These are phyloP conservation scores for Megaceryle torquata DNA, from an alignment of 2,113 vertebrate genomes.

Conservation along the genomic window DNA sequence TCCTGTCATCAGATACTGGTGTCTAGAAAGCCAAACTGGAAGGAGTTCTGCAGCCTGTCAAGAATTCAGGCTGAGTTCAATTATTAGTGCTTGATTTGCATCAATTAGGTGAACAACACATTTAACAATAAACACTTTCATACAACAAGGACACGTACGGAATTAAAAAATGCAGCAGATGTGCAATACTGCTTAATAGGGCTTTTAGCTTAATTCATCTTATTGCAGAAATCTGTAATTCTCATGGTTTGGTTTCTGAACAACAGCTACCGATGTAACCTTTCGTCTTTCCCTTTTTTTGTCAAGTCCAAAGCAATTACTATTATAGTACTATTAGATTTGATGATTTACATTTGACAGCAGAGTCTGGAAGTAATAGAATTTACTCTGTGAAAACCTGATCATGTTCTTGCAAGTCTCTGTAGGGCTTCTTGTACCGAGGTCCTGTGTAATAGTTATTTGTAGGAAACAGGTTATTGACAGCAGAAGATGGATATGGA, in stretches of 20 bases:
- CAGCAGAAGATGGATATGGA: neutral
- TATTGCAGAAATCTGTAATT: conserved; percentile 35
- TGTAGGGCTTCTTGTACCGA: neutral
- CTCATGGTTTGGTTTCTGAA: neutral
- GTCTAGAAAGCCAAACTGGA: neutral
- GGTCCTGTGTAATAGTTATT: neutral
- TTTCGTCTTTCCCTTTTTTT: neutral
- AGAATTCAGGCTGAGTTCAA: neutral
- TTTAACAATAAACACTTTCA: neutral
- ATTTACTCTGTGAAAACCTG: neutral
- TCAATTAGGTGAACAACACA: neutral
- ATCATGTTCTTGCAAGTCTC: neutral
- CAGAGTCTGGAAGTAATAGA: neutral
- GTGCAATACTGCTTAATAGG: conserved; percentile 26
- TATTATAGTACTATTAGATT: neutral
- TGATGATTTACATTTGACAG: conserved; percentile 17
- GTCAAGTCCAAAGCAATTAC: neutral
- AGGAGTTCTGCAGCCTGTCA: neutral
- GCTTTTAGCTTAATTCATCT: conserved; percentile 49
- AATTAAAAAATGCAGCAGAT: conserved; percentile 30
- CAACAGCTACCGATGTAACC: neutral
- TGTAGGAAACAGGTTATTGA: neutral
- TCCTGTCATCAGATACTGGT: neutral
- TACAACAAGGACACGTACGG: neutral
- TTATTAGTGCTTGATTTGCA: neutral